A percentile compares a stretch with the other conserved stretches of the same genome.
phyloP scores from a whole-genome alignment of 2,888 invertebrate genomes.

The Eupithecia abbreviata region DNA sequence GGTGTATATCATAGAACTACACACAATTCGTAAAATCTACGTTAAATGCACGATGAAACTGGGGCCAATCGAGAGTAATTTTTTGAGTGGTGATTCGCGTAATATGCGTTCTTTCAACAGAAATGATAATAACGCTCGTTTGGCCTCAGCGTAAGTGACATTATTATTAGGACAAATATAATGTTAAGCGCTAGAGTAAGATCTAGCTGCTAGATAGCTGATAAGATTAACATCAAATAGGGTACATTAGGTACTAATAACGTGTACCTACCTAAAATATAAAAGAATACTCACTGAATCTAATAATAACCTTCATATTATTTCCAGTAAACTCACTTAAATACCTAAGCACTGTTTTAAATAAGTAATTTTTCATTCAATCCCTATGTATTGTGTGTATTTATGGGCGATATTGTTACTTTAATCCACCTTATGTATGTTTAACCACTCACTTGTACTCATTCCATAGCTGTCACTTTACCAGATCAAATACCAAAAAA shows the following conservation, averaged over 20 bases:
- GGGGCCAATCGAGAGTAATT: background rate
- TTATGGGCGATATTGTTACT: background rate
- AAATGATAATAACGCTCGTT: background rate
- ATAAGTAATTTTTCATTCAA: constrained; percentile 5
- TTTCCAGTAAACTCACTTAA: constrained; percentile 14
- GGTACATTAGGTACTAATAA: background rate
- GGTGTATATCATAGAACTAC: constrained; percentile 22
- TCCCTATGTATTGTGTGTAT: constrained; percentile 13
- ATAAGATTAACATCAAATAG: constrained; percentile 23
- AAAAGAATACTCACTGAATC: constrained; percentile 8
- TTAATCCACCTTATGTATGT: constrained; percentile 4
- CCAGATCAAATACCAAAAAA: constrained; percentile 22
- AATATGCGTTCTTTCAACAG: background rate
- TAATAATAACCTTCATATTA: constrained; percentile 7
- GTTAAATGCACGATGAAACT: background rate
- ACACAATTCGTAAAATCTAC: constrained; percentile 6
- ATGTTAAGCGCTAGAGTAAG: background rate
- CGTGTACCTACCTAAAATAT: background rate
- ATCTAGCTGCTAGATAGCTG: constrained; percentile 16
- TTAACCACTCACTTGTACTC: constrained; percentile 21
- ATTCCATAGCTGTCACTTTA: constrained; percentile 29
- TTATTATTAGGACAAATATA: background rate
- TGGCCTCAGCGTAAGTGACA: background rate
- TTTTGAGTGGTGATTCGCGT: background rate
- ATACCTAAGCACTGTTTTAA: constrained; percentile 9